Conservation (phyloP, 2,797 vertebrate genomes). For the Ctenopoma kingsleyae region DNA sequence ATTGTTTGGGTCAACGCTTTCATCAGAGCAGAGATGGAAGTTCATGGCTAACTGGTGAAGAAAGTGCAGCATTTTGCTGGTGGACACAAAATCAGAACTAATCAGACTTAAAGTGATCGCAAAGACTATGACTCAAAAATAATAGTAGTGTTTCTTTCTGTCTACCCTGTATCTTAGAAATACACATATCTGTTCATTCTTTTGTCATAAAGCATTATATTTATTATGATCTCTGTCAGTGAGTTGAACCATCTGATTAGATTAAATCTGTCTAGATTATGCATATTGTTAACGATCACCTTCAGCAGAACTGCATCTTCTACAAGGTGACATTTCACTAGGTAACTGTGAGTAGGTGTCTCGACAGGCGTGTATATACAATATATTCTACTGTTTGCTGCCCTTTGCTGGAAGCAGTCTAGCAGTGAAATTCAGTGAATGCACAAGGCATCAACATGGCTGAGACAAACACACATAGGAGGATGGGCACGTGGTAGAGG, state of each 20-base stretch:
- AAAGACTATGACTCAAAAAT: no score
- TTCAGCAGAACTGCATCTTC: slow-evolving; percentile 2
- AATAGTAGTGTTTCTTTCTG: neutral
- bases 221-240: no score
- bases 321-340: slow-evolving; percentile 6
- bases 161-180: neutral
- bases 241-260: neutral
- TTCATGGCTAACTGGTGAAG: neutral
- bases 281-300: neutral
- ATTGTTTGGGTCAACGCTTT: no score
- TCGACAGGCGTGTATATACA: neutral
- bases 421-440: slow-evolving; percentile 16
- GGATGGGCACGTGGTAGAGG: neutral
- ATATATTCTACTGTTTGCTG: neutral
- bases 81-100: neutral
- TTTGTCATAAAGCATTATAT: no score
- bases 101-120: neutral
- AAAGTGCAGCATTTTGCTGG: neutral
- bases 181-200: no score
- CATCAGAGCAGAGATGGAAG: no score
- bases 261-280: slow-evolving; percentile 1
- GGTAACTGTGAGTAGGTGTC: neutral
- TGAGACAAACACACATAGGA: slow-evolving; percentile 21
- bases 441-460: slow-evolving; percentile 7
- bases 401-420: slow-evolving; percentile 9